These are phyloP conservation scores for Drosophila austrosaltans DNA, from an alignment of 2,888 invertebrate species.

Conservation along the genomic window DNA sequence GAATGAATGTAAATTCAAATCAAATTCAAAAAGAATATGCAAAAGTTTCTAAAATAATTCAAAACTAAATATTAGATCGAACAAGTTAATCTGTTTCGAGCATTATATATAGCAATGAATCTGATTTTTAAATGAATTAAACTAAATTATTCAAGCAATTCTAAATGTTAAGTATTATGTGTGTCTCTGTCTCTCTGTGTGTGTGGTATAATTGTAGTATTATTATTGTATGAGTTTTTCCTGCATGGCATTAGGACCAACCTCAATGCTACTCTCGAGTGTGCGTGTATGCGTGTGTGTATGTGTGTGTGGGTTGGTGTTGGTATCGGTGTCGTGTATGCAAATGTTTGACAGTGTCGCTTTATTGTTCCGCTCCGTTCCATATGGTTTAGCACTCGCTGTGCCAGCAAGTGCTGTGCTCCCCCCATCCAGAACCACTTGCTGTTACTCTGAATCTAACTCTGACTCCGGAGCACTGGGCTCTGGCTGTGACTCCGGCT, in stretches of 20 bases:
- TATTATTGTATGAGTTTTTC: not conserved
- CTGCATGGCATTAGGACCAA: not conserved
- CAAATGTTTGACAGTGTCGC: constrained; percentile 77
- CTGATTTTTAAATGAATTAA: too few species aligned
- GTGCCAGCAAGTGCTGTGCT: constrained; percentile 8
- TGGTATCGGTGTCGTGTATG: constrained; percentile 64
- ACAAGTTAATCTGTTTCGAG: too few species aligned
- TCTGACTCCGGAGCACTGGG: not conserved
- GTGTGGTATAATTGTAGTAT: not conserved
- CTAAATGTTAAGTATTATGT: too few species aligned
- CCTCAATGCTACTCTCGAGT: not conserved
- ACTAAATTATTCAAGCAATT: too few species aligned
- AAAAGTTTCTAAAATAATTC: too few species aligned
- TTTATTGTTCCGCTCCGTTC: constrained; percentile 75
- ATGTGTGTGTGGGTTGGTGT: constrained; percentile 4
- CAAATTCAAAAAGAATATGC: too few species aligned
- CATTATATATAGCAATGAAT: too few species aligned
- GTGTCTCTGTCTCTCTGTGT: too few species aligned
- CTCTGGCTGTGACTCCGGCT: not conserved
- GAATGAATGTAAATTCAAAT: too few species aligned
- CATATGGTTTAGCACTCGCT: constrained; percentile 64
- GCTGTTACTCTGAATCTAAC: constrained; percentile 41
- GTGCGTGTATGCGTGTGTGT: not conserved
- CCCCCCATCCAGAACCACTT: constrained; percentile 59
- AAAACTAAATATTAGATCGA: too few species aligned